Evolutionary conservation across 2,797 vertebrate genomes (phyloP).

Genomic region (Poecilia gillii): DNA sequence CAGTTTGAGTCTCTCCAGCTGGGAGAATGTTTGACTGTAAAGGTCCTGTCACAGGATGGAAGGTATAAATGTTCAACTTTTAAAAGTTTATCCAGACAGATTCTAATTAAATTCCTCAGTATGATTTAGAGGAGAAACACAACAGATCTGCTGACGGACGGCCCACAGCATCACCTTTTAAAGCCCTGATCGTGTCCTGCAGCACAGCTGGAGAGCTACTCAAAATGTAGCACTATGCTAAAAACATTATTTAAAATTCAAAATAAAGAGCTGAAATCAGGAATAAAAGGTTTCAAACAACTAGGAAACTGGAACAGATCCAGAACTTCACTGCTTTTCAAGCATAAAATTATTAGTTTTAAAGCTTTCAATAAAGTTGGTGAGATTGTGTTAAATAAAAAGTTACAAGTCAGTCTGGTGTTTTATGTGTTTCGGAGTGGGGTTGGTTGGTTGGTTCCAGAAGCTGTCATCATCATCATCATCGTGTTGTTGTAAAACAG

Average conservation of each 20-base stretch:
- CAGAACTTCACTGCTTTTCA: not conserved
- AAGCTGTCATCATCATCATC: too few relatives aligned
- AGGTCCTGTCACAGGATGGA: constrained; percentile 2
- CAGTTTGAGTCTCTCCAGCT: constrained; percentile 2
- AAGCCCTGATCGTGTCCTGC: not conserved
- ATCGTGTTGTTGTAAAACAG: too few relatives aligned
- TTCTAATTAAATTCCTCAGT: not conserved
- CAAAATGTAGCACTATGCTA: not conserved
- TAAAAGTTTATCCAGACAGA: not conserved
- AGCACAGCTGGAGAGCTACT: not conserved
- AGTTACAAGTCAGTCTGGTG: too few relatives aligned
- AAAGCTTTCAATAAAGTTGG: too few relatives aligned
- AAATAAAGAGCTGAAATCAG: not conserved
- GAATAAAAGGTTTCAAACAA: not conserved
- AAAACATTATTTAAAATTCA: not conserved
- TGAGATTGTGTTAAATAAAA: too few relatives aligned
- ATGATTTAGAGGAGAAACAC: not conserved
- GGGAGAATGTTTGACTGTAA: not conserved
- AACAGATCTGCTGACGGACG: not conserved
- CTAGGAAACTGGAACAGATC: not conserved
- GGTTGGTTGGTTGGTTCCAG: too few relatives aligned
- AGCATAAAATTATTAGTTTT: too few relatives aligned
- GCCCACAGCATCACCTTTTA: not conserved
- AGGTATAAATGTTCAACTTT: not conserved
- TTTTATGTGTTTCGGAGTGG: too few relatives aligned